Evolutionary conservation across 2,888 invertebrate genomes (phyloP).

Genomic region (Drosophila rubida): DNA sequence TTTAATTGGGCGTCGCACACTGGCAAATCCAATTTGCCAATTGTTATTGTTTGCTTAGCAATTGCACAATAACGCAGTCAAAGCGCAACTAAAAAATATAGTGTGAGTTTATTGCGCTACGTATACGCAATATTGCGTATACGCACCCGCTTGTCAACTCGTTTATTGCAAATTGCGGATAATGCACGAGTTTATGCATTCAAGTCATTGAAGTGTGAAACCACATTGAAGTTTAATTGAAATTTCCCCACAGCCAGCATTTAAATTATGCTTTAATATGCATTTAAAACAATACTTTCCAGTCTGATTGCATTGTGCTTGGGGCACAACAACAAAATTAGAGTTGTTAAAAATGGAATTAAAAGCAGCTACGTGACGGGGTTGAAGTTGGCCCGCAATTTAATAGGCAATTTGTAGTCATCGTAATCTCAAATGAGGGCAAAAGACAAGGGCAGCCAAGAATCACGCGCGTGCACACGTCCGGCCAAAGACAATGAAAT

Average conservation of each 20-base stretch:
- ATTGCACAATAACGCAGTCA: neutral
- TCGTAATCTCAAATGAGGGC: conserved; percentile 52
- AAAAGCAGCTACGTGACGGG: conserved; percentile 52
- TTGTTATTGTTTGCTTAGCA: neutral
- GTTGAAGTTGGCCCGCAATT: conserved; percentile 39
- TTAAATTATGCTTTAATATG: conserved; percentile 30
- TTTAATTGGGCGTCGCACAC: neutral
- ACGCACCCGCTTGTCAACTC: neutral
- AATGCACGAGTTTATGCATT: conserved; percentile 20
- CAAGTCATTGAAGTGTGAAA: conserved; percentile 27
- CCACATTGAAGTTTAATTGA: conserved; percentile 18
- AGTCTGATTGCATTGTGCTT: conserved; percentile 56
- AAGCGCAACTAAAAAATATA: too few species aligned
- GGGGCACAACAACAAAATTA: neutral
- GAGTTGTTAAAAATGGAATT: conserved; percentile 59
- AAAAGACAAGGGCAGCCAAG: conserved; percentile 21
- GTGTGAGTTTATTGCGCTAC: neutral
- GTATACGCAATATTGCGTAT: conserved; percentile 27
- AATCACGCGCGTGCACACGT: conserved; percentile 46
- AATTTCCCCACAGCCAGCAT: conserved; percentile 2
- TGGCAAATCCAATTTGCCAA: neutral
- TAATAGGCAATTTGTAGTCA: conserved; percentile 69
- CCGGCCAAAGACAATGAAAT: conserved; percentile 62
- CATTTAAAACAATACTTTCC: conserved; percentile 43
- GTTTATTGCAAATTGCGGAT: conserved; percentile 10